A percentile compares a stretch with the other conserved stretches of the same genome.
Evolutionary conservation across 2,797 vertebrate species (phyloP).

Genomic region (Mormyrops boulengeri): DNA sequence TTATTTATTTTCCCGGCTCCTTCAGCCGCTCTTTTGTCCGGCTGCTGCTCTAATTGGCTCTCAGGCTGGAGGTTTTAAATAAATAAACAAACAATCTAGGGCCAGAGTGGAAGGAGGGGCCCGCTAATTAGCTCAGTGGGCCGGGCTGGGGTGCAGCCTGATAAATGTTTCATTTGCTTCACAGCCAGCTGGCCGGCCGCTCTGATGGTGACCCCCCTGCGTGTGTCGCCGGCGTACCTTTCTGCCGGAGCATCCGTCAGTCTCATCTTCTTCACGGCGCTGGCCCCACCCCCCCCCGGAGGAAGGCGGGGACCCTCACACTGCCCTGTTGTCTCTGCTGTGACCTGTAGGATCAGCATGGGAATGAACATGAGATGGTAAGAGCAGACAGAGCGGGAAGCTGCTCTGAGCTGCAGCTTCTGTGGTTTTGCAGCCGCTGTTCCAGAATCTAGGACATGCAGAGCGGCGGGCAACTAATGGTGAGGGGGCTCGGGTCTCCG

Average conservation of each 20-base stretch:
- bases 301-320: conserved; percentile 53
- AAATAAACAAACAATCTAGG: conserved; percentile 21
- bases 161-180: conserved; percentile 17
- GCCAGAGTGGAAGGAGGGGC: background rate
- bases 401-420: conserved; percentile 37
- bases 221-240: conserved; percentile 42
- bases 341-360: conserved; percentile 40
- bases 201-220: conserved; percentile 44
- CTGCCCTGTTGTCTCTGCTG: conserved; percentile 48
- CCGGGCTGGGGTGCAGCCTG: background rate
- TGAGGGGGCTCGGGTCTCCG: background rate
- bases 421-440: background rate
- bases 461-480: background rate
- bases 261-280: conserved; percentile 71
- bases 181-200: conserved; percentile 47
- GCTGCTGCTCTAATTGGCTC: conserved; percentile 23
- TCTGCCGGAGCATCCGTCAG: conserved; percentile 49
- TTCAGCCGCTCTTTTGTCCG: background rate
- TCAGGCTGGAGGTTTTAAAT: conserved; percentile 14
- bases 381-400: conserved; percentile 38
- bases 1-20: conserved; percentile 4
- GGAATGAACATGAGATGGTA: conserved; percentile 38
- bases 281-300: conserved; percentile 50
- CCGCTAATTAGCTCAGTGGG: background rate
- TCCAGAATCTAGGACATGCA: background rate